phyloP scores from a whole-genome alignment of 2,888 invertebrate genomes.

The Agrypnus murinus region DNA sequence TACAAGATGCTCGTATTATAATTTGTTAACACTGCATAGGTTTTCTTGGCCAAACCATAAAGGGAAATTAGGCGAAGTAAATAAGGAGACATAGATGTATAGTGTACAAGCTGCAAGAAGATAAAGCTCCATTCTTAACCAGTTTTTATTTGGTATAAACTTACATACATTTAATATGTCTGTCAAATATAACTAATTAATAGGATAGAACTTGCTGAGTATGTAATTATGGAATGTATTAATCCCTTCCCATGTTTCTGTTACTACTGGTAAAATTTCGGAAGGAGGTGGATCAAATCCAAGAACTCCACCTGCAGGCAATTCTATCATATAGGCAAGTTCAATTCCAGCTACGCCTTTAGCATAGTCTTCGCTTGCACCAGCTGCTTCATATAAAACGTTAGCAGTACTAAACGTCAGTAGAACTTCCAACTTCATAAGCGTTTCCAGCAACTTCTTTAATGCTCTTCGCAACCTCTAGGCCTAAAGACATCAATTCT shows the following conservation, averaged over 20 bases:
- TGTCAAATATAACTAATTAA: too few relatives aligned
- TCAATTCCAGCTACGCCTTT: conserved; percentile 74
- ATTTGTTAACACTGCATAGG: too few relatives aligned
- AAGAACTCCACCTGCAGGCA: conserved; percentile 72
- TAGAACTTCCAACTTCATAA: conserved; percentile 75
- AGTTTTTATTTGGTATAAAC: too few relatives aligned
- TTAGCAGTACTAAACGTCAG: conserved; percentile 64
- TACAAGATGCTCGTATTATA: too few relatives aligned
- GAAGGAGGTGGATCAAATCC: conserved; percentile 76
- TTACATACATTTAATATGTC: too few relatives aligned
- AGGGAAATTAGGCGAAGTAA: too few relatives aligned
- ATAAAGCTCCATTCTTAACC: too few relatives aligned
- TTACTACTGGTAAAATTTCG: conserved; percentile 74
- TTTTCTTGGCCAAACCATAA: too few relatives aligned
- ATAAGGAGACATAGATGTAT: too few relatives aligned
- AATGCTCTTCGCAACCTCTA: conserved; percentile 71
- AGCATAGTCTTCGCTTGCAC: conserved; percentile 81
- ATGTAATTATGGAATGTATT: conserved; percentile 66
- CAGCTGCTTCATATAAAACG: conserved; percentile 75
- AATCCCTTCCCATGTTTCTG: conserved; percentile 77
- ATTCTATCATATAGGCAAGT: conserved; percentile 78
- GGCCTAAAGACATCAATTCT: conserved; percentile 70
- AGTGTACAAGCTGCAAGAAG: too few relatives aligned
- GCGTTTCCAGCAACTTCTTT: conserved; percentile 64
- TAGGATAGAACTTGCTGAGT: too few relatives aligned